A percentile compares a stretch with the other conserved stretches of the same genome.
These are phyloP conservation scores for Paramormyrops hopkinsi DNA, from an alignment of 2,797 vertebrate species.

Conservation along the genomic window DNA sequence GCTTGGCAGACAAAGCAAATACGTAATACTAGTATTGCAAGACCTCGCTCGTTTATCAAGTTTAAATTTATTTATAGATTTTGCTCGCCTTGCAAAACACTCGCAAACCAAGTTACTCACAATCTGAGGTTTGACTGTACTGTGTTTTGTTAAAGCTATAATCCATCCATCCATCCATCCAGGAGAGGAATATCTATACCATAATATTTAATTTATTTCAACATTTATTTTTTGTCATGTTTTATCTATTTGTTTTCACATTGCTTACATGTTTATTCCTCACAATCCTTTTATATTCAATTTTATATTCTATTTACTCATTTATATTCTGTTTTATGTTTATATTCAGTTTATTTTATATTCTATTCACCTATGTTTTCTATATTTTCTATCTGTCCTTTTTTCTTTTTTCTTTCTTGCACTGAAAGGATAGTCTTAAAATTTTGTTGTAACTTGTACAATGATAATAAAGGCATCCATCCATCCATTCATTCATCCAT, in stretches of 20 bases:
- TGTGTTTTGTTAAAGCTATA: not conserved
- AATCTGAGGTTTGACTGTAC: not conserved
- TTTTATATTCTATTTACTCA: not conserved
- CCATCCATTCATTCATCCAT: not conserved
- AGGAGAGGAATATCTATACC: not conserved
- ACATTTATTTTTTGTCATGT: not conserved
- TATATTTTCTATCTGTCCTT: not conserved
- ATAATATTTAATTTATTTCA: not conserved
- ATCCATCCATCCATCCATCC: not conserved
- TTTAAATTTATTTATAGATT: too few relatives aligned
- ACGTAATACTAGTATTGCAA: too few relatives aligned
- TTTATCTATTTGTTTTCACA: not conserved
- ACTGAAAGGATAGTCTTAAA: not conserved
- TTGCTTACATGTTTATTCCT: not conserved
- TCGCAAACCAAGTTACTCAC: too few relatives aligned
- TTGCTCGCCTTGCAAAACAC: too few relatives aligned
- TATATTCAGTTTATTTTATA: not conserved
- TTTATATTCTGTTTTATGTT: not conserved
- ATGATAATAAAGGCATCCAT: not conserved
- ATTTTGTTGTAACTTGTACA: not conserved
- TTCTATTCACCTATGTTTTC: not conserved
- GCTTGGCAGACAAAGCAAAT: too few relatives aligned
- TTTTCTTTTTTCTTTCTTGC: not conserved
- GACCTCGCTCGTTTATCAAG: too few relatives aligned
- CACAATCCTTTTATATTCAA: not conserved